Conservation (phyloP, 1,140 invertebrate genomes). For the Muscidifurax raptorellus region DNA sequence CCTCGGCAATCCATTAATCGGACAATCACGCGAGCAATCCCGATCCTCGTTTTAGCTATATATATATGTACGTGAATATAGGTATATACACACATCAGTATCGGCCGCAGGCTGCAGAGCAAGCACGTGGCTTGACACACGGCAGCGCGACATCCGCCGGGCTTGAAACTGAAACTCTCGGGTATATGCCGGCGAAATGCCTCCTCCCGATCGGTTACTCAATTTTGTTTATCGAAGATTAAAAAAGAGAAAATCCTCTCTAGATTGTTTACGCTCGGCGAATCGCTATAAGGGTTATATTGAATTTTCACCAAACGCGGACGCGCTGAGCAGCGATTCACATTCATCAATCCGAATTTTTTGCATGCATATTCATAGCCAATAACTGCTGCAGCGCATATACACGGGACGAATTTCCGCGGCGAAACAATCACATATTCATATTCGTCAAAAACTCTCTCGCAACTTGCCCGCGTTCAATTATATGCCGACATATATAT, state of each 20-base stretch:
- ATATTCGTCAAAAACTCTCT: neutral
- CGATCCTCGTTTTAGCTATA: neutral
- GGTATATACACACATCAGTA: neutral
- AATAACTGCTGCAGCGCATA: neutral
- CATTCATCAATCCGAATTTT: neutral
- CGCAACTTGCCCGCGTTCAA: neutral
- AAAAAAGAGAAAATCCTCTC: too few species aligned
- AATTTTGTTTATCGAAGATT: too few species aligned
- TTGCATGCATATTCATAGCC: neutral
- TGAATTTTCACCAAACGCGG: neutral
- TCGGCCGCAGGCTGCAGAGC: neutral
- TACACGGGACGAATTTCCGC: neutral
- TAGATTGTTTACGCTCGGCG: too few species aligned
- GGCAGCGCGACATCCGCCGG: neutral
- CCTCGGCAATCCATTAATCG: slow-evolving; percentile 27
- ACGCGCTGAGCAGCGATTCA: neutral
- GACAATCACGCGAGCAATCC: slow-evolving; percentile 21
- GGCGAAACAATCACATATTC: neutral
- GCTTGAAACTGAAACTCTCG: too few species aligned
- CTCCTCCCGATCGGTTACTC: too few species aligned
- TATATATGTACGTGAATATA: neutral
- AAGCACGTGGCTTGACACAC: neutral
- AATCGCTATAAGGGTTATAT: neutral
- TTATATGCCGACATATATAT: neutral
- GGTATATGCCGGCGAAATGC: too few species aligned